Percentiles rank a stretch among this genome's conserved stretches.
Evolutionary conservation across 2,113 vertebrate species (phyloP).

Genomic region (Tachycineta bicolor): DNA sequence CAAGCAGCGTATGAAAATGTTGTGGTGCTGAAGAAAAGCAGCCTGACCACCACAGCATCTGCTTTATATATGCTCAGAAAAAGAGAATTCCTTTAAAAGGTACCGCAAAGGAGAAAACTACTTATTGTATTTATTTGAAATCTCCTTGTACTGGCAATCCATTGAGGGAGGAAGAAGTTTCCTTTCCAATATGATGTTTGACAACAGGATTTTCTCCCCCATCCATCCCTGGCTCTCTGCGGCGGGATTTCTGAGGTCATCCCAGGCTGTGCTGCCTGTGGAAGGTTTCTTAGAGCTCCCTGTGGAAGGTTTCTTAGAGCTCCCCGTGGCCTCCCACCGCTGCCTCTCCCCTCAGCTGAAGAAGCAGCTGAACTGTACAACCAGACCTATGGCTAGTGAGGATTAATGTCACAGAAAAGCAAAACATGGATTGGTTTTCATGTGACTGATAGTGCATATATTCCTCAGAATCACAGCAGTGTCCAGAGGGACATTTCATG

Average conservation of each 20-base stretch:
- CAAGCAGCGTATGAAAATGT: neutral
- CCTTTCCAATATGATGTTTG: neutral
- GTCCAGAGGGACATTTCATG: conserved; percentile 62
- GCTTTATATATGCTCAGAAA: neutral
- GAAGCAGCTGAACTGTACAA: neutral
- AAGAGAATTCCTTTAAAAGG: neutral
- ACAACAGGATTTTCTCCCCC: neutral
- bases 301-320: neutral
- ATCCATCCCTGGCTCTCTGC: neutral
- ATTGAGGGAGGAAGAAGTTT: neutral
- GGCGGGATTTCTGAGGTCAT: neutral
- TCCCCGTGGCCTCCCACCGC: neutral
- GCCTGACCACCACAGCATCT: neutral
- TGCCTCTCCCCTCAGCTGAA: neutral
- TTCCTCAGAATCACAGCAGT: conserved; percentile 52
- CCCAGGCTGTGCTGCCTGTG: neutral
- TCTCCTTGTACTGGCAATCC: neutral
- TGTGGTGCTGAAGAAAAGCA: neutral
- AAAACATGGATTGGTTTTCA: conserved; percentile 62
- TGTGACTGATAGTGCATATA: conserved; percentile 48
- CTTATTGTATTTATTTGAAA: neutral
- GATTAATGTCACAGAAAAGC: conserved; percentile 53
- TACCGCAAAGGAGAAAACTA: neutral
- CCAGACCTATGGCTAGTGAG: conserved; percentile 14
- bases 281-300: neutral